These are phyloP conservation scores for Heliocidaris erythrogramma DNA, from an alignment of 35 echinoderm and acorn worm genomes.

Conservation along the genomic window DNA sequence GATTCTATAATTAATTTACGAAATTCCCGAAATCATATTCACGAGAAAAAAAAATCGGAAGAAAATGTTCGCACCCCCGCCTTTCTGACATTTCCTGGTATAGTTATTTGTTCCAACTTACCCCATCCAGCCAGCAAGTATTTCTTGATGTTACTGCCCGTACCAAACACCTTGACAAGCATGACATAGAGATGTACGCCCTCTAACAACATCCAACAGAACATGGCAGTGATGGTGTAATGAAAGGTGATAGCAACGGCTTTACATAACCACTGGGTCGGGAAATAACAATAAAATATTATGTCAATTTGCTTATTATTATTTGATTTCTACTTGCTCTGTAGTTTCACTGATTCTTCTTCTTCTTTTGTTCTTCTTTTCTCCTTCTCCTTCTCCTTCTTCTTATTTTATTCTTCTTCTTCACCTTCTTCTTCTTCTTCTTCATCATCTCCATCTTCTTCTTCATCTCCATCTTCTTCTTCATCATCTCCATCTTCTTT, in stretches of 20 bases:
- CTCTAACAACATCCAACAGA: conserved; percentile 79
- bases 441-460: no score
- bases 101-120: conserved; percentile 17
- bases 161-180: conserved; percentile 74
- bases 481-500: no score
- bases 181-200: conserved; percentile 68
- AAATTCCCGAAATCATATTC: not conserved
- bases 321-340: not conserved
- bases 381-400: no score
- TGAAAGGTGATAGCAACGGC: conserved; percentile 60
- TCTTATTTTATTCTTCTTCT: no score
- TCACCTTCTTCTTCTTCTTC: no score
- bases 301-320: not conserved
- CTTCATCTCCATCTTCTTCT: no score
- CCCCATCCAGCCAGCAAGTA: conserved; percentile 73
- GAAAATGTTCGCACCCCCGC: not conserved
- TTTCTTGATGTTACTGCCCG: conserved; percentile 74
- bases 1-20: no score
- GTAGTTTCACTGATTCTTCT: no score
- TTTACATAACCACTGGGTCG: conserved; percentile 71
- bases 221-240: conserved; percentile 73
- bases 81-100: no score
- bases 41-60: not conserved
- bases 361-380: not conserved
- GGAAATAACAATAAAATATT: not conserved